Evolutionary conservation across 2,113 vertebrate genomes (phyloP).

Genomic region (Capricornis sumatraensis): DNA sequence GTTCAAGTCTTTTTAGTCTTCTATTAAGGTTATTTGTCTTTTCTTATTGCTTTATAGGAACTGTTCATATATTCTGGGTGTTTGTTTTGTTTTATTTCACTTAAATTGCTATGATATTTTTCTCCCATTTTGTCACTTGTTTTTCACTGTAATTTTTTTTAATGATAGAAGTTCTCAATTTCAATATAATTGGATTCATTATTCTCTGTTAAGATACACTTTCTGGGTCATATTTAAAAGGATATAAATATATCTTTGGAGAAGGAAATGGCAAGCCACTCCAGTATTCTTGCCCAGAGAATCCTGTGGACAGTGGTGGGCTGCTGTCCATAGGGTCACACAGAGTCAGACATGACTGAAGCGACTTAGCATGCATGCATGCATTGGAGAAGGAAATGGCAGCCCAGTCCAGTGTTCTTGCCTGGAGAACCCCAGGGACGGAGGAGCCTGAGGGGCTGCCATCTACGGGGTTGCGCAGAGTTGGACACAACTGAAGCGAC

Average conservation of each 20-base stretch:
- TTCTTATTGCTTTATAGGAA: background rate
- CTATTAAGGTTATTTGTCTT: background rate
- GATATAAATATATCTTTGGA: background rate
- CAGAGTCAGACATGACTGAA: background rate
- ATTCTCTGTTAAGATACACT: background rate
- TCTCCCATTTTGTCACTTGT: background rate
- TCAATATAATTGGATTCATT: background rate
- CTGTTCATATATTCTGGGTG: background rate
- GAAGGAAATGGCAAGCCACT: background rate
- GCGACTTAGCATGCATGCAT: background rate
- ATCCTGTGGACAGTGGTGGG: background rate
- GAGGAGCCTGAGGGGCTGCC: background rate
- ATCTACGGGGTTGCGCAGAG: accelerated
- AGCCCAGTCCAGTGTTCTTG: background rate
- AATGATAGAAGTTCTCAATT: background rate
- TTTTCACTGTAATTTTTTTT: background rate
- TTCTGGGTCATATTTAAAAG: background rate
- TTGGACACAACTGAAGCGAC: background rate
- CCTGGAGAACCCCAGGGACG: background rate
- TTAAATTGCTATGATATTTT: background rate
- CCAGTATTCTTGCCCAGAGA: background rate
- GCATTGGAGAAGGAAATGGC: background rate
- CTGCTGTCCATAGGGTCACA: background rate
- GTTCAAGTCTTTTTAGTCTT: background rate
- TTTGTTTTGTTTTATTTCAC: background rate